phyloP scores from a whole-genome alignment of 2,888 invertebrate genomes.

The Drosophila phalerata region DNA sequence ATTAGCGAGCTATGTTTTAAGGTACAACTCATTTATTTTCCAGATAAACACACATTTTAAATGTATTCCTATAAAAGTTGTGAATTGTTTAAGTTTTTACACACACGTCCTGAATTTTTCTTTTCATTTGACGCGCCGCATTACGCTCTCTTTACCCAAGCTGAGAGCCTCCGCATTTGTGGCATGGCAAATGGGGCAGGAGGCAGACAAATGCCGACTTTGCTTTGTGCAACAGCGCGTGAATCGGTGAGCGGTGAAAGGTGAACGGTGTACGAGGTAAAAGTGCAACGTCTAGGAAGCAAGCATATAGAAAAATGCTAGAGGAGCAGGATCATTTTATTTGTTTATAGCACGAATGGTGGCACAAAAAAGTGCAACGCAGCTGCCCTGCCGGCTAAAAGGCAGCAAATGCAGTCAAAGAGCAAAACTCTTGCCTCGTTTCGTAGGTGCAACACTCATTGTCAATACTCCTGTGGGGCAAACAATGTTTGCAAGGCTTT shows the following conservation, averaged over 20 bases:
- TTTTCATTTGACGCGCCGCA: conserved; percentile 53
- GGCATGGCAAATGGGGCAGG: conserved; percentile 39
- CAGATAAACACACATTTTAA: background rate
- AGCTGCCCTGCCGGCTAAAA: conserved; percentile 60
- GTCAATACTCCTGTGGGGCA: conserved; percentile 60
- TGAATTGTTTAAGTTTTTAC: conserved; percentile 50
- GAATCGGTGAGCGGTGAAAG: conserved; percentile 59
- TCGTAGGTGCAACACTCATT: conserved; percentile 55
- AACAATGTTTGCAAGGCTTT: conserved; percentile 23
- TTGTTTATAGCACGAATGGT: conserved; percentile 72
- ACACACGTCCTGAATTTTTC: conserved; percentile 59
- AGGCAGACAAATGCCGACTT: conserved; percentile 72
- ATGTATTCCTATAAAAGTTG: background rate
- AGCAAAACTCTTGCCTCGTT: conserved; percentile 33
- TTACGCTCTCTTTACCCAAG: conserved; percentile 40
- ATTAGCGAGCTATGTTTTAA: conserved; percentile 1
- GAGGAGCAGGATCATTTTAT: conserved; percentile 62
- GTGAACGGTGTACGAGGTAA: conserved; percentile 37
- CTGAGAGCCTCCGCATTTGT: conserved; percentile 51
- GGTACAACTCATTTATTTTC: background rate
- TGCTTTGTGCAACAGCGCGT: conserved; percentile 82
- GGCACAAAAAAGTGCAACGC: conserved; percentile 72
- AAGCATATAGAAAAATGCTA: conserved; percentile 31
- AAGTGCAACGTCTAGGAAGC: conserved; percentile 69
- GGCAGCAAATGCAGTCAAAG: conserved; percentile 49